These are phyloP conservation scores for Hippolais icterina DNA, from an alignment of 2,113 vertebrate genomes.

Conservation along the genomic window DNA sequence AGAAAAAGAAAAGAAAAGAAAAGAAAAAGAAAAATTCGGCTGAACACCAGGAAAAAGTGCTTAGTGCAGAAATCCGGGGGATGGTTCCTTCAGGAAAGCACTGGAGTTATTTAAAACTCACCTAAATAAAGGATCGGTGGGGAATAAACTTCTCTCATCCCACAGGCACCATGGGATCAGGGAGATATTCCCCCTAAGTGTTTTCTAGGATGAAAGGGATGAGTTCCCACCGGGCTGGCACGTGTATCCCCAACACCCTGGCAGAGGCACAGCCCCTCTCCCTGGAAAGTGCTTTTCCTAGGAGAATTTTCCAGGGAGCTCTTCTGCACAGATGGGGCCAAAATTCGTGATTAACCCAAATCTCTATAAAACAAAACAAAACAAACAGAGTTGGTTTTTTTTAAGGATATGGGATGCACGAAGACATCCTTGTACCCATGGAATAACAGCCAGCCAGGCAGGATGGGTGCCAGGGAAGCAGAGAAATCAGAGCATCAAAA, in stretches of 20 bases:
- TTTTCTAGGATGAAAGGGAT: neutral
- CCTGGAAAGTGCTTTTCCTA: neutral
- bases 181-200: neutral
- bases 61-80: constrained; percentile 32
- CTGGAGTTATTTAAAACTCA: constrained; percentile 58
- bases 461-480: neutral
- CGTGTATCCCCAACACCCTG: neutral
- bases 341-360: neutral
- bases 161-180: neutral
- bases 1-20: neutral
- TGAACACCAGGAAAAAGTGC: constrained; percentile 36
- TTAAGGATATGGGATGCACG: fast-evolving
- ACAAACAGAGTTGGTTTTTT: neutral
- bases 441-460: neutral
- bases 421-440: neutral
- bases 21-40: neutral
- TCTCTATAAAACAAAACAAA: neutral
- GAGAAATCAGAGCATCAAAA: neutral
- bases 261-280: neutral
- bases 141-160: neutral
- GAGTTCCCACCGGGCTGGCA: neutral
- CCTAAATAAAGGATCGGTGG: constrained; percentile 9
- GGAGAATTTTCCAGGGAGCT: neutral
- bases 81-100: neutral
- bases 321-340: neutral